Percentiles rank a stretch among this genome's conserved stretches.
phyloP scores from a whole-genome alignment of 2,113 vertebrate species.

The Lepidothrix coronata region DNA sequence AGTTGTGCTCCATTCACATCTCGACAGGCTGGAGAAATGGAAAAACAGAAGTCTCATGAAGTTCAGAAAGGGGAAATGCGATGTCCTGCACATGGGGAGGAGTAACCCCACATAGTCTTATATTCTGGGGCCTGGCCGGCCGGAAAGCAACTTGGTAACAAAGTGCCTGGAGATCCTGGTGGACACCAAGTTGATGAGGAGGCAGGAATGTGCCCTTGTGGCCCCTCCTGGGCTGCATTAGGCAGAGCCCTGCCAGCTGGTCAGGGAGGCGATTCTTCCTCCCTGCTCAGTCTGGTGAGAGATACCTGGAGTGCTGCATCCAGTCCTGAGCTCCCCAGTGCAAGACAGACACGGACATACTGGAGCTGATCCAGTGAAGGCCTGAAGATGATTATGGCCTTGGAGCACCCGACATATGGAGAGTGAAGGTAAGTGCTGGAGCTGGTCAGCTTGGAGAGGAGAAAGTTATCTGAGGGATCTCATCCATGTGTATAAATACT shows the following conservation, averaged over 20 bases:
- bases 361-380: neutral
- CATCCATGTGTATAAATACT: neutral
- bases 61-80: neutral
- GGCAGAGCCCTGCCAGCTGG: neutral
- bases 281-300: neutral
- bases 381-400: neutral
- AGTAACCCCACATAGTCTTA: neutral
- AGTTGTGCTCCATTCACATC: neutral
- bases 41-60: neutral
- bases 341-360: neutral
- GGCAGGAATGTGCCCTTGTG: neutral
- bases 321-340: neutral
- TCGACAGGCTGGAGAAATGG: neutral
- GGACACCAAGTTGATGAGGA: neutral
- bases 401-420: neutral
- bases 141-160: neutral
- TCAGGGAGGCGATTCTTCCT: neutral
- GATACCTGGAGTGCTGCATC: neutral
- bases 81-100: neutral
- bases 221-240: neutral
- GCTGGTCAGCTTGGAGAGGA: neutral
- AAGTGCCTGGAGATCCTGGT: neutral
- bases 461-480: neutral
- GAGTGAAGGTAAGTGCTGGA: neutral
- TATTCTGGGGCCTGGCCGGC: neutral